These are phyloP conservation scores for Dorcus hopei DNA, from an alignment of 2,888 invertebrate genomes.

Conservation along the genomic window DNA sequence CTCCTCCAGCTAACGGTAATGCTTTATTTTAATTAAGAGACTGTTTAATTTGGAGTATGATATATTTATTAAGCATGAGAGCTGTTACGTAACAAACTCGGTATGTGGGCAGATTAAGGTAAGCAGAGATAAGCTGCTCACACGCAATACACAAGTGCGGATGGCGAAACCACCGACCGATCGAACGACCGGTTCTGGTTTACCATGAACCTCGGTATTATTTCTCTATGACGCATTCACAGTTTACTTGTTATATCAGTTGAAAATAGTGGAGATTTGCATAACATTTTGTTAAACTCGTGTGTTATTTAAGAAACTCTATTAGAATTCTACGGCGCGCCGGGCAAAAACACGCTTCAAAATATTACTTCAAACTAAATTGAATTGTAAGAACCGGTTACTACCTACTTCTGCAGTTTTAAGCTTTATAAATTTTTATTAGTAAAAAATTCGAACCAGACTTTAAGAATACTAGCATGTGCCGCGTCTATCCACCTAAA, in stretches of 20 bases:
- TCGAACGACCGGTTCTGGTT: conserved; percentile 33
- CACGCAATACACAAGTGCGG: conserved; percentile 28
- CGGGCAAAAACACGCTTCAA: conserved; percentile 2
- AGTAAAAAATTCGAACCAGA: neutral
- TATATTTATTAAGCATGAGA: conserved; percentile 17
- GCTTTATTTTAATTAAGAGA: conserved; percentile 13
- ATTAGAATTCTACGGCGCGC: neutral
- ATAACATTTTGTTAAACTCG: neutral
- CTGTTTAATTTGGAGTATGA: conserved; percentile 12
- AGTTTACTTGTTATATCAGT: conserved; percentile 3
- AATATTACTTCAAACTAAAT: conserved; percentile 7
- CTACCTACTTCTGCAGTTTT: neutral
- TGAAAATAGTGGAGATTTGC: neutral
- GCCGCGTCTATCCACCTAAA: too few relatives aligned
- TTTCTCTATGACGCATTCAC: conserved; percentile 15
- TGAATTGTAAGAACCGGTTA: conserved; percentile 7
- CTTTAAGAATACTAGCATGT: neutral
- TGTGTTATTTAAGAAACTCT: neutral
- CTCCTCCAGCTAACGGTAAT: neutral
- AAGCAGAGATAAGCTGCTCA: conserved; percentile 33
- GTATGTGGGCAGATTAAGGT: conserved; percentile 35
- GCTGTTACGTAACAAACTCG: conserved; percentile 15
- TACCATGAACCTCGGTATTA: conserved; percentile 33
- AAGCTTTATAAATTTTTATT: conserved; percentile 2
- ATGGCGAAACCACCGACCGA: conserved; percentile 24